phyloP scores from a whole-genome alignment of 64 coral and sea anemone species.

The Montipora foliosa region DNA sequence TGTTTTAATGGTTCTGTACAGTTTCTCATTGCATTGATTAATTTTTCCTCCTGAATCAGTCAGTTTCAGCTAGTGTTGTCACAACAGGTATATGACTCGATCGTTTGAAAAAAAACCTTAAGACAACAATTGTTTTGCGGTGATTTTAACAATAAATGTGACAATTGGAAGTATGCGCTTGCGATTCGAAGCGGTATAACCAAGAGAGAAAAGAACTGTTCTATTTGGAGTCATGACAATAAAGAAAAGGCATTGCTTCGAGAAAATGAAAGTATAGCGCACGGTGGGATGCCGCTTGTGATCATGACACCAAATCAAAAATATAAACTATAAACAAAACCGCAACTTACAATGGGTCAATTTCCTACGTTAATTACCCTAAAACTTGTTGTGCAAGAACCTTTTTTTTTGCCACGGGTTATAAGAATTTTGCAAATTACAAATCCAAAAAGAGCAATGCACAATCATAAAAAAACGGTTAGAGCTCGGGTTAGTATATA shows the following conservation, averaged over 20 bases:
- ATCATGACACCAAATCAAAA: slow-evolving; percentile 33
- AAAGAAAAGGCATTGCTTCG: background rate
- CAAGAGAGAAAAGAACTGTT: background rate
- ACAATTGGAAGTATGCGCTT: background rate
- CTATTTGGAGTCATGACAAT: background rate
- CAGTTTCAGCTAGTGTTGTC: background rate
- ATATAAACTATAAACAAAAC: slow-evolving; percentile 15
- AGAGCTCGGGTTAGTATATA: too few species aligned
- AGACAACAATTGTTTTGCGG: background rate
- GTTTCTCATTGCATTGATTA: background rate
- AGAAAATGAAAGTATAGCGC: background rate
- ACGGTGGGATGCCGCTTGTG: background rate
- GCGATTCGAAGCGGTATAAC: background rate
- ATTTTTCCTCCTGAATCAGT: background rate
- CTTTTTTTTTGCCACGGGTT: background rate
- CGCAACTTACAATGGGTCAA: background rate
- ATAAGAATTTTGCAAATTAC: too few species aligned
- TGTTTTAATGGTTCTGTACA: background rate
- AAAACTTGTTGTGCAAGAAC: background rate
- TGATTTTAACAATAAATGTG: background rate
- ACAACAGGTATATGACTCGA: background rate
- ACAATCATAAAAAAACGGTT: too few species aligned
- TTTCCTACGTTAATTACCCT: background rate
- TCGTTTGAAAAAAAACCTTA: too few species aligned
- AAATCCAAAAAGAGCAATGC: too few species aligned